These are phyloP conservation scores for Chelmon rostratus DNA, from an alignment of 2,797 vertebrate species.

Conservation along the genomic window DNA sequence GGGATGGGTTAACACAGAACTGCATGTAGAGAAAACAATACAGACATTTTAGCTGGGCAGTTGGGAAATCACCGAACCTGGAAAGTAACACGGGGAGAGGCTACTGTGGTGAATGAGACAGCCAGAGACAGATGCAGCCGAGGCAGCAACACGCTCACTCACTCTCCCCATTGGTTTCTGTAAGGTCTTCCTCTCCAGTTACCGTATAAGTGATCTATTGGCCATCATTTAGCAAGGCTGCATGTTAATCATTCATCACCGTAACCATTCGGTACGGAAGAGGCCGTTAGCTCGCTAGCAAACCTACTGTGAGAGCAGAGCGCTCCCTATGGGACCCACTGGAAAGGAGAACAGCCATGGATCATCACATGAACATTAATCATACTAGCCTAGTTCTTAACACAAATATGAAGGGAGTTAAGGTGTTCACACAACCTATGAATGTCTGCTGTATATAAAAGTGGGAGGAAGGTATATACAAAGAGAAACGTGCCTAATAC, in stretches of 20 bases:
- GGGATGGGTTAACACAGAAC: constrained; percentile 26
- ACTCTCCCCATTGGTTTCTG: constrained; percentile 43
- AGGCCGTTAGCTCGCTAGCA: constrained; percentile 50
- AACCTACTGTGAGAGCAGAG: constrained; percentile 58
- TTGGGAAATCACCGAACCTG: constrained; percentile 14
- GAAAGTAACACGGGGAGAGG: constrained; percentile 7
- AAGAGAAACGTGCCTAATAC: constrained; percentile 5
- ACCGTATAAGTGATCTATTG: constrained; percentile 80
- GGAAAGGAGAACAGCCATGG: constrained; percentile 65
- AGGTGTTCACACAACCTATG: constrained; percentile 12
- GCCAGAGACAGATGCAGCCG: constrained; percentile 11
- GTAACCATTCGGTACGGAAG: constrained; percentile 51
- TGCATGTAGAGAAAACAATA: constrained; percentile 23
- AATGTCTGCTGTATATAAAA: constrained; percentile 11
- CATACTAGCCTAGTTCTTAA: constrained; percentile 72
- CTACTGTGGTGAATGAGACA: constrained; percentile 25
- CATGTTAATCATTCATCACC: constrained; percentile 81
- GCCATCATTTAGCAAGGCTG: constrained; percentile 75
- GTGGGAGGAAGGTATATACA: neutral
- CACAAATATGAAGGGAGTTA: constrained; percentile 44
- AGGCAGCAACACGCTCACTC: constrained; percentile 29
- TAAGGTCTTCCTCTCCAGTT: constrained; percentile 65
- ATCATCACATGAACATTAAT: constrained; percentile 77
- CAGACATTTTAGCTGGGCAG: neutral
- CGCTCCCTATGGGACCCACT: constrained; percentile 59